phyloP scores from a whole-genome alignment of 2,888 invertebrate species.

The Kryphioiulus occultus region DNA sequence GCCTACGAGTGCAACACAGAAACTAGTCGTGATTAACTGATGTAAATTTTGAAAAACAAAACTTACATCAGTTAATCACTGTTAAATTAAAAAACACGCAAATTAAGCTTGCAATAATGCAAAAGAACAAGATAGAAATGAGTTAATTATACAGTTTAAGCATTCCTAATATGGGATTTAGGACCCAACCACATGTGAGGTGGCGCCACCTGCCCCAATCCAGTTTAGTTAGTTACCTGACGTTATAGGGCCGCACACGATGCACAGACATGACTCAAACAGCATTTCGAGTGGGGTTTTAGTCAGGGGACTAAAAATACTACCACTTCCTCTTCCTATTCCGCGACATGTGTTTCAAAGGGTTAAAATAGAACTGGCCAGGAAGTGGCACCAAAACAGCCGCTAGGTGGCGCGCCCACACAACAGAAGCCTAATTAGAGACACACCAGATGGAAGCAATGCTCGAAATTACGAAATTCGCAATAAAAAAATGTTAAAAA shows the following conservation, averaged over 20 bases:
- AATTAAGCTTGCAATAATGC: too few relatives aligned
- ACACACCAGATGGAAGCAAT: neutral
- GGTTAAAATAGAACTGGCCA: slow-evolving; percentile 18
- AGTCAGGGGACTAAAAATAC: neutral
- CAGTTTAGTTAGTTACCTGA: neutral
- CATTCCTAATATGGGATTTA: neutral
- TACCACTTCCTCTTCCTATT: neutral
- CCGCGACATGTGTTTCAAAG: slow-evolving; percentile 6
- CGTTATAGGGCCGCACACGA: slow-evolving; percentile 6
- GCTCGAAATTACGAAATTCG: neutral
- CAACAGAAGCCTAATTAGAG: neutral
- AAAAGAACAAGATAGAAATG: too few relatives aligned
- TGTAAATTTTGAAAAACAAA: too few relatives aligned
- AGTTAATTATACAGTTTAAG: too few relatives aligned
- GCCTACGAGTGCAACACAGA: too few relatives aligned
- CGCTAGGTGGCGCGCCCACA: neutral
- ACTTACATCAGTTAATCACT: too few relatives aligned
- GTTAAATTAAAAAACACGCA: too few relatives aligned
- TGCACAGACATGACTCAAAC: slow-evolving; percentile 2
- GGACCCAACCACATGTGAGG: neutral
- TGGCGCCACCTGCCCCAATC: neutral
- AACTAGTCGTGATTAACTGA: too few relatives aligned
- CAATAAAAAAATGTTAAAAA: neutral
- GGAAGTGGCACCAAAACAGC: neutral
- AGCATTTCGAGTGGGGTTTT: neutral